Base-by-base conservation (phyloP, 2,888 invertebrate genomes). In the Dione juno region DNA sequence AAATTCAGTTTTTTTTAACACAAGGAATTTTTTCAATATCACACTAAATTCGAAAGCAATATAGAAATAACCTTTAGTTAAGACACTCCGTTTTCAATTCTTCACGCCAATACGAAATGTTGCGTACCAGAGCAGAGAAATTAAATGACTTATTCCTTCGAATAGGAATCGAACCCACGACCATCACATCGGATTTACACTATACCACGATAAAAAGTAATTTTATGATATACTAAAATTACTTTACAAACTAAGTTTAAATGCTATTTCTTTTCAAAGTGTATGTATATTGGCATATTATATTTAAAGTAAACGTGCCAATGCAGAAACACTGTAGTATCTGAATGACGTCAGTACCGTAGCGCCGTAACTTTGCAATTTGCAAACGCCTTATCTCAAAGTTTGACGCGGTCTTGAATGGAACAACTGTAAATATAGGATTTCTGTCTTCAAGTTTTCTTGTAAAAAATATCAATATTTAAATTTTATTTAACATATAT, bases 361-460 rank as follows among this genome's bases (percentile, higher is more conserved):
- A 57, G 43, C n/a, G 19, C 9, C 14, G 57, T 40, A 67, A 37
- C 50, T 48, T 64, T 64, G 16, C 50, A 64, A 64, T 64, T 64
- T 50, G 64, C 50, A 16, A 50, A 52, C 37, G 59, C 67, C 67
- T 67, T 59, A 67, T 61, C 61, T 61, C 13, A 21, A 67, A 67
- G 67, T 67, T 67, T 67, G 67, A 48, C 67, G 58, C 37, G 37
- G 35, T 19, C 16, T 67, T 53, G 14, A 61, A 52, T 67, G 28
- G 61, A 40, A 28, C 28, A 19, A 35, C 50, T 19, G 61, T 48
- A 67, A 61, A 67, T 53, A 61, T 63, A 19, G 41, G 41, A 67
- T 61, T 52, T 28, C 35, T 61, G 48, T 50, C 10, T 50, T 50
- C 40, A 10, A 3, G 50, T 13, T 35, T 37, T 58, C 40, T 61